Evolutionary conservation across 2,113 vertebrate species (phyloP), one percentile per base, ranked within the genome.

Genomic region (Colistium nudipinnis): DNA sequence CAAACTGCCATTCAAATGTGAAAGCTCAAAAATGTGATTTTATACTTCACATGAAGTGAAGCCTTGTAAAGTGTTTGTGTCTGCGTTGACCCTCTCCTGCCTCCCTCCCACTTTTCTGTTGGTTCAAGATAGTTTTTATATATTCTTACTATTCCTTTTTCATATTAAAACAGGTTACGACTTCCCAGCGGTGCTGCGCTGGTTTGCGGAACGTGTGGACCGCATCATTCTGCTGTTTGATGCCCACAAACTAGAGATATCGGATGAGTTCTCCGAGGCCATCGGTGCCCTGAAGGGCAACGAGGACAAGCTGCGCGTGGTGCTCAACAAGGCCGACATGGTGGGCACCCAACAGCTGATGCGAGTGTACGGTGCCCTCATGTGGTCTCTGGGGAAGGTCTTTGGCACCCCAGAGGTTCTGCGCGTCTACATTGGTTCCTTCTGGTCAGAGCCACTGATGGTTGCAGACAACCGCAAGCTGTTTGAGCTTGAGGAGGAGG

Each of bases 271-370:
- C 85, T 93, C 96, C 0, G 96, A 96, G 82, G 96, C 96, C 82
- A 97, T 98, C 39, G 89, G 92, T 0, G 96, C 96, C 20, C 90
- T 98, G 27, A 93, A 91, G 4, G 96, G 96, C 80, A 94, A 98
- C 27, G 96, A 98, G 87, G 96, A 98, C 91, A 98, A 98, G 89
- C 93, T 98, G 78, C 95, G 96, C 0, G 96, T 98, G 76, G 96
- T 98, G 48, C 94, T 98, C 48, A 98, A 98, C 94, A 98, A 98
- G 81, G 96, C 96, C 0, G 96, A 98, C 91, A 94, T 94, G 95
- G 95, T 98, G 89, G 95, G 94, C 55, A 96, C 96, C 1, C 96
- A 98, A 90, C 96, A 98, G 93, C 90, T 98, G 78, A 97, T 98
- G 96, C 84, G 96, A 0, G 96, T 98, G 27, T 98, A 98, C 7